Conservation (phyloP, 2,888 invertebrate species). For the Xylota segnis region DNA sequence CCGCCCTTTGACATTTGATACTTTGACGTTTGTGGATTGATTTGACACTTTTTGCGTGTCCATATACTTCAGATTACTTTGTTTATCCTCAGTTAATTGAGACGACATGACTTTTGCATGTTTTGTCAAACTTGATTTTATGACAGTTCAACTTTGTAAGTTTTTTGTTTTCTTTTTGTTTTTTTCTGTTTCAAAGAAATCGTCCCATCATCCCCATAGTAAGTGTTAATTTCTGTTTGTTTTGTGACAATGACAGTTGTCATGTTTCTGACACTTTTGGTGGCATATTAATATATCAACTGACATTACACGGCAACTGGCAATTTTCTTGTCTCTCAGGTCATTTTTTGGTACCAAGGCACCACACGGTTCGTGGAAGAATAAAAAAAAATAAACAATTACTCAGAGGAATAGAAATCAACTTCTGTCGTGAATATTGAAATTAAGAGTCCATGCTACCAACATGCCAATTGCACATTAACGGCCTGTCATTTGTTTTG, state of each 20-base stretch:
- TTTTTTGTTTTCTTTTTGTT: background rate
- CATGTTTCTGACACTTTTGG: constrained; percentile 75
- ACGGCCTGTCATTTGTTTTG: constrained; percentile 76
- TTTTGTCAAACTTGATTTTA: constrained; percentile 49
- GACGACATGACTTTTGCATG: constrained; percentile 67
- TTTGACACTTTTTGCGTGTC: constrained; percentile 35
- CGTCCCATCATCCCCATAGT: background rate
- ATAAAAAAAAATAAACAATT: constrained; percentile 19
- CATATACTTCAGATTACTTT: constrained; percentile 51
- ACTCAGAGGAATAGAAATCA: constrained; percentile 1
- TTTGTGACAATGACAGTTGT: constrained; percentile 73
- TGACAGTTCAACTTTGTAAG: constrained; percentile 23
- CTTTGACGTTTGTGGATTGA: constrained; percentile 42
- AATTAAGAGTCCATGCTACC: constrained; percentile 77
- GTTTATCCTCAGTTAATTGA: constrained; percentile 65
- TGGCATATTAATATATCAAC: constrained; percentile 73
- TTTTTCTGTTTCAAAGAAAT: background rate
- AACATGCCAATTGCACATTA: constrained; percentile 83
- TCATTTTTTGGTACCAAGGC: constrained; percentile 55
- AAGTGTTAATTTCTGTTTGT: constrained; percentile 73
- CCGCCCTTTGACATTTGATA: constrained; percentile 48
- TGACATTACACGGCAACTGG: constrained; percentile 73
- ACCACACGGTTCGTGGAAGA: background rate
- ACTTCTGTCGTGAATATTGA: constrained; percentile 39
- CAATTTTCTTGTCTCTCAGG: constrained; percentile 70